These are phyloP conservation scores for Nannobrachium achirus DNA, from an alignment of 2,113 vertebrate species.

Conservation along the genomic window DNA sequence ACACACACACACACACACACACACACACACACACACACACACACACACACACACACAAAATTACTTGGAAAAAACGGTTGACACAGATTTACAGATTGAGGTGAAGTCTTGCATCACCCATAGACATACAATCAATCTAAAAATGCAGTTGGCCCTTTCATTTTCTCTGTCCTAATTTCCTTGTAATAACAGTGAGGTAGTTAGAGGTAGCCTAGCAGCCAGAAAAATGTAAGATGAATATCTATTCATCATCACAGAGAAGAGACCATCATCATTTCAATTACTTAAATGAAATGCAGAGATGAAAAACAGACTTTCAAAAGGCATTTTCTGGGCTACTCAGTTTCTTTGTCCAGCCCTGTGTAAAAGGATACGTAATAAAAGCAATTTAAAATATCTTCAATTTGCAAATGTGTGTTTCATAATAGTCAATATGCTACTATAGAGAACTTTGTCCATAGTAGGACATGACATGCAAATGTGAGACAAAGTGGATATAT, in stretches of 20 bases:
- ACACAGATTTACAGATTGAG: slow-evolving; percentile 22
- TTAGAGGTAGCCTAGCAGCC: slow-evolving; percentile 30
- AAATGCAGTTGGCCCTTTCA: slow-evolving; percentile 10
- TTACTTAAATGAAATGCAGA: slow-evolving; percentile 23
- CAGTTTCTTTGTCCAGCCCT: neutral
- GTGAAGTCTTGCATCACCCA: slow-evolving; percentile 20
- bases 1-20: too few species aligned
- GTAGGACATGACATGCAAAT: neutral
- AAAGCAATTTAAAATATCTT: slow-evolving; percentile 29
- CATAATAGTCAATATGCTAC: neutral
- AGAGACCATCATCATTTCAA: slow-evolving; percentile 17
- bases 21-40: too few species aligned
- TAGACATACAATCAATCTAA: slow-evolving; percentile 12
- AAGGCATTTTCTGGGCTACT: slow-evolving; percentile 12
- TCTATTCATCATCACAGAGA: slow-evolving; percentile 43
- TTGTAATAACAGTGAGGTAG: slow-evolving; percentile 33
- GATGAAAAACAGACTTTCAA: slow-evolving; percentile 26
- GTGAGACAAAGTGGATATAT: neutral
- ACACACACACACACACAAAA: slow-evolving; percentile 14
- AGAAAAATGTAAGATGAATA: slow-evolving; percentile 38
- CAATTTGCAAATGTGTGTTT: slow-evolving; percentile 9
- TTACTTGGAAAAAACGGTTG: slow-evolving; percentile 7
- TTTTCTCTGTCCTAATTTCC: slow-evolving; percentile 39
- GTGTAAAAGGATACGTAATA: neutral
- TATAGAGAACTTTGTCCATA: neutral